Conservation (phyloP, 1,140 invertebrate genomes). For the Drosophila dunni region DNA sequence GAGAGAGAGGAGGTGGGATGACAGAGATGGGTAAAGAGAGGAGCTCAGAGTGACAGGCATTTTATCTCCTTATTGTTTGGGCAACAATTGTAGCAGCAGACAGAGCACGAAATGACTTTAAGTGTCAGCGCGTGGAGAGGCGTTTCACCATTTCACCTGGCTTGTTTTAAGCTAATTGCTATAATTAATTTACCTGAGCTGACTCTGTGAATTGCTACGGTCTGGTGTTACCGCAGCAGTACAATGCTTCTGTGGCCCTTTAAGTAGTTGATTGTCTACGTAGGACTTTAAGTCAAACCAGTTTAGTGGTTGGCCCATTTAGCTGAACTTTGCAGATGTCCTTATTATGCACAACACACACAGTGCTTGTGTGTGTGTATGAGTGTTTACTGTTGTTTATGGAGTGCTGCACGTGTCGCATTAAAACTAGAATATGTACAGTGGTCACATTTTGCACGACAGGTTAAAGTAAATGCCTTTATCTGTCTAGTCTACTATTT, state of each 20-base stretch:
- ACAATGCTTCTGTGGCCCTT: slow-evolving; percentile 35
- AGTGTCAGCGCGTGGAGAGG: slow-evolving; percentile 13
- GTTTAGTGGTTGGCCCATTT: slow-evolving; percentile 41
- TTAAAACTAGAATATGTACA: slow-evolving; percentile 63
- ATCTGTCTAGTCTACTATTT: not conserved
- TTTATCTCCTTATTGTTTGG: slow-evolving; percentile 9
- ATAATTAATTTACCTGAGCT: slow-evolving; percentile 73
- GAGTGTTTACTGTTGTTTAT: slow-evolving; percentile 9
- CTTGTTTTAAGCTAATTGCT: slow-evolving; percentile 59
- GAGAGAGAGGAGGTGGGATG: too few species aligned
- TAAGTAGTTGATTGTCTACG: slow-evolving; percentile 5
- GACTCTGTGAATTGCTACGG: slow-evolving; percentile 56
- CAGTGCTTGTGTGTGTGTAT: slow-evolving; percentile 19
- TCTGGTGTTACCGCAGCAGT: slow-evolving; percentile 11
- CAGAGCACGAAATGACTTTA: slow-evolving; percentile 4
- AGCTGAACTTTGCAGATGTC: slow-evolving; percentile 48
- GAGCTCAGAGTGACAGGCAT: not conserved
- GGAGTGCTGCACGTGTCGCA: slow-evolving; percentile 53
- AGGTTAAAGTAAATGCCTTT: slow-evolving; percentile 46
- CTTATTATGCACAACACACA: slow-evolving; percentile 45
- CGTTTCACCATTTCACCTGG: slow-evolving; percentile 6
- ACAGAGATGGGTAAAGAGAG: not conserved
- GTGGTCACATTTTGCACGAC: slow-evolving; percentile 60
- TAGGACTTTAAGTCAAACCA: slow-evolving; percentile 30
- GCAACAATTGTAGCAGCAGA: not conserved